These are phyloP conservation scores for Catharus bicknelli DNA, from an alignment of 2,113 vertebrate species.

Conservation along the genomic window DNA sequence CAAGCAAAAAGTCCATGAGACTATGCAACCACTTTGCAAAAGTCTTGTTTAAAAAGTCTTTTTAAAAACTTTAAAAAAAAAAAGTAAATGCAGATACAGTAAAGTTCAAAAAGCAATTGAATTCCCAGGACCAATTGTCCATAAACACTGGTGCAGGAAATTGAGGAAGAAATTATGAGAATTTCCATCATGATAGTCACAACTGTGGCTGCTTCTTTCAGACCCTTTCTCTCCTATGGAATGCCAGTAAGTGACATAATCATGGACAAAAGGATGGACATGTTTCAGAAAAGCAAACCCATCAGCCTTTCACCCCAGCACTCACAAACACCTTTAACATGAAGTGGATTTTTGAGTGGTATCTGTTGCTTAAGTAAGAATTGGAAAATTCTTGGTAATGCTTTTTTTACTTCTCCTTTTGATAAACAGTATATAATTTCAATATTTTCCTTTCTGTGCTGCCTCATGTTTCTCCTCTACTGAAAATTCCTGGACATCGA, in stretches of 20 bases:
- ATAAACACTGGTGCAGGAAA: background rate
- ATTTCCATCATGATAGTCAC: background rate
- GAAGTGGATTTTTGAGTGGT: background rate
- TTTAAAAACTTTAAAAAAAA: background rate
- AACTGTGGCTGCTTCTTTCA: background rate
- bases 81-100: background rate
- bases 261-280: background rate
- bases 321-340: background rate
- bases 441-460: background rate
- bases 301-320: background rate
- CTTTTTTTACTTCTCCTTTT: background rate
- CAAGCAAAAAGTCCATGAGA: background rate
- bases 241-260: background rate
- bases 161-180: background rate
- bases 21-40: background rate
- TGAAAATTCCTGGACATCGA: background rate
- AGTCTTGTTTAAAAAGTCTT: background rate
- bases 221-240: background rate
- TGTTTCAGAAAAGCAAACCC: background rate
- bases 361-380: background rate
- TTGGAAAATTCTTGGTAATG: background rate
- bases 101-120: background rate
- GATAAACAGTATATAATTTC: accelerated
- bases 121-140: background rate
- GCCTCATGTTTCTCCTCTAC: background rate